A percentile compares a stretch with the other conserved stretches of the same genome.
Conservation (phyloP, 2,888 invertebrate species). For the Pterostichus niger region DNA sequence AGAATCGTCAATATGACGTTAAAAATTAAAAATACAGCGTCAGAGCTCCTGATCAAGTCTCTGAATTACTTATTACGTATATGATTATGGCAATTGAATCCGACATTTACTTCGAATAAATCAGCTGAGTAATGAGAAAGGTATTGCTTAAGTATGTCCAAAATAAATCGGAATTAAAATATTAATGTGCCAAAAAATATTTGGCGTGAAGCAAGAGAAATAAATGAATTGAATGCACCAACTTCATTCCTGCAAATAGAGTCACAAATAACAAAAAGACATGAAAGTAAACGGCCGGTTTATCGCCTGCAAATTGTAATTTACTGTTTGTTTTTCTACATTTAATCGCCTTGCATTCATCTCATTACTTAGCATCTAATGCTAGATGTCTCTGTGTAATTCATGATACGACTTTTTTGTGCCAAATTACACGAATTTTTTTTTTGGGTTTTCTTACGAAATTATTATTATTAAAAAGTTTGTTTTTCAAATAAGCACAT, state of each 20-base stretch:
- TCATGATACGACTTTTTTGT: neutral
- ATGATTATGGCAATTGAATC: too few relatives aligned
- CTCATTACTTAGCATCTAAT: constrained; percentile 2
- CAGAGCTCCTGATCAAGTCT: too few relatives aligned
- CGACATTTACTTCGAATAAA: too few relatives aligned
- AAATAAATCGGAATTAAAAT: too few relatives aligned
- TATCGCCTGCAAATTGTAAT: neutral
- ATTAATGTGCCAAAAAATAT: neutral
- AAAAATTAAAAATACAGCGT: too few relatives aligned
- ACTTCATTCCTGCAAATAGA: neutral
- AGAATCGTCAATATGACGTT: too few relatives aligned
- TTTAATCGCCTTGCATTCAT: neutral
- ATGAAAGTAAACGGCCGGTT: neutral
- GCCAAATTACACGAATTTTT: neutral
- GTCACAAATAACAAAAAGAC: neutral
- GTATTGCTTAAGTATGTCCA: too few relatives aligned
- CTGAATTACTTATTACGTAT: too few relatives aligned
- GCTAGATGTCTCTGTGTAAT: neutral
- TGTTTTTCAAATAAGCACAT: too few relatives aligned
- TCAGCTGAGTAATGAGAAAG: too few relatives aligned
- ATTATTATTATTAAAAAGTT: too few relatives aligned
- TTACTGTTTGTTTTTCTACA: constrained; percentile 7
- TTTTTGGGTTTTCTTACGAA: neutral
- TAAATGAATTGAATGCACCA: neutral
- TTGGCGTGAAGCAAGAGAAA: neutral